Percentiles rank a stretch among this genome's conserved stretches.
Evolutionary conservation across 2,113 vertebrate species (phyloP).

Genomic region (Bubalus kerabau): DNA sequence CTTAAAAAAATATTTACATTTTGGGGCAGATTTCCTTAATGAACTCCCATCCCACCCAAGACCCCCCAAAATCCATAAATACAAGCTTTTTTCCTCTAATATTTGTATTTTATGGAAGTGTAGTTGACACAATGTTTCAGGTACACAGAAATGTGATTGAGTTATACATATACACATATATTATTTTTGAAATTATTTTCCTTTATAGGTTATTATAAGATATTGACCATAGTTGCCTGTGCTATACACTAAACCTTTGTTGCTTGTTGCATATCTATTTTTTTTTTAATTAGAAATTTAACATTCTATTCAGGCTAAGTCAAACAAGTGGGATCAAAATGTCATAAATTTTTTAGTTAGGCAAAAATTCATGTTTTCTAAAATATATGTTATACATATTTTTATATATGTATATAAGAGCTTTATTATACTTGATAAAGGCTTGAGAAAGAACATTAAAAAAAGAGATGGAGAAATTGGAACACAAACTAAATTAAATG

Average conservation of each 20-base stretch:
- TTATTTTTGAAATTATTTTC: background rate
- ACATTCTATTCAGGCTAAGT: background rate
- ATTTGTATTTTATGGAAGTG: background rate
- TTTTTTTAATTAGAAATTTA: background rate
- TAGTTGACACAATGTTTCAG: background rate
- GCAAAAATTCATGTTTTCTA: background rate
- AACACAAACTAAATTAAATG: background rate
- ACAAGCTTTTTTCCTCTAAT: background rate
- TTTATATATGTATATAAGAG: background rate
- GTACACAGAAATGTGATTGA: background rate
- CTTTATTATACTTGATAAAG: background rate
- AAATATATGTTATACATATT: background rate
- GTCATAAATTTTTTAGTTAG: background rate
- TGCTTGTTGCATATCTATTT: background rate
- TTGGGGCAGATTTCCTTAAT: background rate
- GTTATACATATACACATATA: background rate
- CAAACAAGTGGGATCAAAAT: background rate
- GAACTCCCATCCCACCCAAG: fast-evolving
- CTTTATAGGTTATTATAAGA: background rate
- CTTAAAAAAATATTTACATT: background rate
- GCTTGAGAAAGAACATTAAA: background rate
- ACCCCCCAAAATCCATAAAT: background rate
- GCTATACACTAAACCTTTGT: background rate
- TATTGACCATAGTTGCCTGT: background rate
- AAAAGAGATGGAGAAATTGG: background rate